Conservation (phyloP, 2,113 vertebrate genomes). For the Chlorodrepanis virens region DNA sequence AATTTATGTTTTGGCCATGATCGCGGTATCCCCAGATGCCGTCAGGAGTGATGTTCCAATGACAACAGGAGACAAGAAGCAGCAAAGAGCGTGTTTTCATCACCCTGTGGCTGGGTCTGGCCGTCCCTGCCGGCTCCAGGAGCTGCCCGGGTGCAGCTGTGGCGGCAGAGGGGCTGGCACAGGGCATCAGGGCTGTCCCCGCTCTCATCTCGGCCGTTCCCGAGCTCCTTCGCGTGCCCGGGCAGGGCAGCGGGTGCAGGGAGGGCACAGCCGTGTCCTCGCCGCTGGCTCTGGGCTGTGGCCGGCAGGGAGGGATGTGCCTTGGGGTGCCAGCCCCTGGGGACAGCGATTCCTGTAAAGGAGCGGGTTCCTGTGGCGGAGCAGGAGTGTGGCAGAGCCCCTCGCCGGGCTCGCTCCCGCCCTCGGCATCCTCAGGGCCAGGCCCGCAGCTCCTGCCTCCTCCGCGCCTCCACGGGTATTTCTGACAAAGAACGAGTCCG, state of each 20-base stretch:
- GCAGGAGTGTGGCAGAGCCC: rapidly evolving
- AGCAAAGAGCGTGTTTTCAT: not conserved
- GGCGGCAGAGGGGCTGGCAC: no score
- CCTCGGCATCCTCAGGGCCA: not conserved
- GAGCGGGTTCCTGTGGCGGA: rapidly evolving
- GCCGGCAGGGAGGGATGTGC: rapidly evolving
- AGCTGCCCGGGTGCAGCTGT: not conserved
- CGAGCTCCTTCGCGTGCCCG: rapidly evolving
- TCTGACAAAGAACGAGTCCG: not conserved
- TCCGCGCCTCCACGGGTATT: not conserved
- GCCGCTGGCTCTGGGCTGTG: not conserved
- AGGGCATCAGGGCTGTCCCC: rapidly evolving
- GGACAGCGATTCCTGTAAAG: rapidly evolving
- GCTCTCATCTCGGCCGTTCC: not conserved
- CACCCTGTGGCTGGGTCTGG: not conserved
- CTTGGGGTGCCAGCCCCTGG: rapidly evolving
- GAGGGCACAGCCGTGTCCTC: not conserved
- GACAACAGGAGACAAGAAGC: rapidly evolving
- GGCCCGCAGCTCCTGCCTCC: not conserved
- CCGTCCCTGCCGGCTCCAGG: not conserved
- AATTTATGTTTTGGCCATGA: not conserved
- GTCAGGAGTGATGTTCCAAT: not conserved
- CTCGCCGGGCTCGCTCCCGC: not conserved
- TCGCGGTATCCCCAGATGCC: rapidly evolving
- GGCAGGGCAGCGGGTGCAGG: not conserved